Evolutionary conservation across 2,113 vertebrate genomes (phyloP).

Genomic region (Spheniscus mendiculus): DNA sequence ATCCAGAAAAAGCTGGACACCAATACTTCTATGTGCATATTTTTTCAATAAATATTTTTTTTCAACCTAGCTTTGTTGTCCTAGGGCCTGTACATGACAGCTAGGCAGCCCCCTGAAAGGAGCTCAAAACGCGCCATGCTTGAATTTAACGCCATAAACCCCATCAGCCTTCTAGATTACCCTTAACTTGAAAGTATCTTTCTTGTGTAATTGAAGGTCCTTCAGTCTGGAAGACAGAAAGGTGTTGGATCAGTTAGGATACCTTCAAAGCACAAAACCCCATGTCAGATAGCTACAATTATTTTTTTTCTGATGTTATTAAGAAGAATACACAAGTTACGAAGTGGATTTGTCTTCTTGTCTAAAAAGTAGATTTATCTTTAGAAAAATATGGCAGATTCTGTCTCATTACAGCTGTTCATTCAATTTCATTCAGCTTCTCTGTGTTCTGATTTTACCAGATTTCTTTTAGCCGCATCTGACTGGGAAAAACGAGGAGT

Average conservation of each 20-base stretch:
- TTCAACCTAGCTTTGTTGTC: neutral
- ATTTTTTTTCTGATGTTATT: neutral
- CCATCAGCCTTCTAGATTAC: neutral
- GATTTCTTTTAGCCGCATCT: neutral
- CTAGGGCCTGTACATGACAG: neutral
- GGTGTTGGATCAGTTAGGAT: neutral
- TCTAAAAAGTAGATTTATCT: neutral
- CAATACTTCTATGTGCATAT: neutral
- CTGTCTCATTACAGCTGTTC: neutral
- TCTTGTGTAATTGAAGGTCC: neutral
- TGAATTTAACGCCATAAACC: neutral
- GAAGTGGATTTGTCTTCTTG: neutral
- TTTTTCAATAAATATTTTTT: neutral
- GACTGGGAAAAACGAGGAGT: neutral
- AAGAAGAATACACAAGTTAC: neutral
- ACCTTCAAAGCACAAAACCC: neutral
- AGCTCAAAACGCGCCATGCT: accelerated
- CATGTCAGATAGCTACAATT: neutral
- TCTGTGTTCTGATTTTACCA: neutral
- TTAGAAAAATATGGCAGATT: neutral
- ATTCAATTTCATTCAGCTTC: neutral
- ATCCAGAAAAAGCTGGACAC: neutral
- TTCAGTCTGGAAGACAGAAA: neutral
- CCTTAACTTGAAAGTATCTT: neutral
- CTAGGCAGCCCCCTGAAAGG: neutral